Percentiles rank a stretch among this genome's conserved stretches.
phyloP scores from a whole-genome alignment of 2,113 vertebrate species.

The Callospermophilus lateralis region DNA sequence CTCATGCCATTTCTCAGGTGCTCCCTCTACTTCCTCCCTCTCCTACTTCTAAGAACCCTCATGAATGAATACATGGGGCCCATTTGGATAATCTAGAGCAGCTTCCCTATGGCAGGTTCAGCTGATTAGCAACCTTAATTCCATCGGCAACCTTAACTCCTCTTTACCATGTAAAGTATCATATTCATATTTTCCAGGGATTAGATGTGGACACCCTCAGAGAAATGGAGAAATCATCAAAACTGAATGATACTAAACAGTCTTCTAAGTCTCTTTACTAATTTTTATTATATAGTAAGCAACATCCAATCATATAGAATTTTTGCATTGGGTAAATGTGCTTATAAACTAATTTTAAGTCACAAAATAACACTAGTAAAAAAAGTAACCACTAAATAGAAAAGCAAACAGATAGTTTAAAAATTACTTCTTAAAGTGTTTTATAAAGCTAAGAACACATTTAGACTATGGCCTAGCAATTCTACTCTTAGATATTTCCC shows the following conservation, averaged over 20 bases:
- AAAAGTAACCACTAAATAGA: neutral
- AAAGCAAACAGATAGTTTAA: neutral
- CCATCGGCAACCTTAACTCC: neutral
- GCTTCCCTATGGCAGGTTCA: neutral
- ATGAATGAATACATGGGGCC: neutral
- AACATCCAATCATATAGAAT: neutral
- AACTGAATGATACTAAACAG: neutral
- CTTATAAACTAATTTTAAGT: constrained; percentile 31
- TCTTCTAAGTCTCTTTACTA: constrained; percentile 6
- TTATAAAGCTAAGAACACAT: constrained; percentile 2
- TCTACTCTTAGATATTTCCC: neutral
- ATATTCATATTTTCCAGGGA: neutral
- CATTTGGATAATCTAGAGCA: neutral
- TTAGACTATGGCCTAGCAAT: neutral
- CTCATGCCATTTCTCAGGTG: neutral
- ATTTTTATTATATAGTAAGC: neutral
- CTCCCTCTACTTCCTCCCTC: neutral
- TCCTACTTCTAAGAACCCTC: neutral
- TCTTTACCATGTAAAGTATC: neutral
- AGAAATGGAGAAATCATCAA: neutral
- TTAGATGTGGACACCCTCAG: neutral
- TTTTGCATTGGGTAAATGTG: neutral
- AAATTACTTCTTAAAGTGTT: neutral
- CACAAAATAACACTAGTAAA: neutral
- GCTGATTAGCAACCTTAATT: constrained; percentile 16